Evolutionary conservation across 2,888 invertebrate species (phyloP), one percentile per base, ranked within the genome.

Genomic region (Epirrhoe alternata): DNA sequence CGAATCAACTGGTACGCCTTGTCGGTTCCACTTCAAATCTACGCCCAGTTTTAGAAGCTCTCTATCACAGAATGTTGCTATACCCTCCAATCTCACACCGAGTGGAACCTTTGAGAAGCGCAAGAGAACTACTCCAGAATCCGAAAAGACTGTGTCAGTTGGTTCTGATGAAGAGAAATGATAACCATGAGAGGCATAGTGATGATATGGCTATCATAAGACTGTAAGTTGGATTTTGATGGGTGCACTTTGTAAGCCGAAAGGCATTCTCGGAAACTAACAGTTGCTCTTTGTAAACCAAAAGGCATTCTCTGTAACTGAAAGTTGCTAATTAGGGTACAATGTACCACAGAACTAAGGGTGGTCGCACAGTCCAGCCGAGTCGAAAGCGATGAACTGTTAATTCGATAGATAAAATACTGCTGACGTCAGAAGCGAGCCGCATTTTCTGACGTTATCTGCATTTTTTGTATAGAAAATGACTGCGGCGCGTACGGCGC

Each of bases 51-150:
- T 89, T 99, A 52, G 98, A 98, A 84, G 98, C 98, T 0, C 94
- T 99, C 1, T 98, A 98, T 83, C 98, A 99, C 86, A 94, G 98
- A 63, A 98, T 98, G 96, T 89, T 98, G 4, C 94, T 98, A 0
- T 96, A 98, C 86, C 98, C 98, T 14, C 97, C 97, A 0, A 96
- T 97, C 0, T 94, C 96, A 50, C 97, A 98, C 83, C 94, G 98
- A 50, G 94, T 97, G 7, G 98, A 98, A 77, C 97, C 98, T 0
- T 82, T 99, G 33, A 95, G 97, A 70, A 97, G 97, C 73, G 94
- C 97, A 0, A 95, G 96, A 72, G 98, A 98, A 89, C 91, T 98
- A 31, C 92, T 97, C 17, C 94, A 96, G 72, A 96, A 96, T 75
- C 97, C 98, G 0, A 97, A 96, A 77, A 94, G 97, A 61, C 93